Conservation (phyloP, 2,888 invertebrate species). For the Athalia circularis region DNA sequence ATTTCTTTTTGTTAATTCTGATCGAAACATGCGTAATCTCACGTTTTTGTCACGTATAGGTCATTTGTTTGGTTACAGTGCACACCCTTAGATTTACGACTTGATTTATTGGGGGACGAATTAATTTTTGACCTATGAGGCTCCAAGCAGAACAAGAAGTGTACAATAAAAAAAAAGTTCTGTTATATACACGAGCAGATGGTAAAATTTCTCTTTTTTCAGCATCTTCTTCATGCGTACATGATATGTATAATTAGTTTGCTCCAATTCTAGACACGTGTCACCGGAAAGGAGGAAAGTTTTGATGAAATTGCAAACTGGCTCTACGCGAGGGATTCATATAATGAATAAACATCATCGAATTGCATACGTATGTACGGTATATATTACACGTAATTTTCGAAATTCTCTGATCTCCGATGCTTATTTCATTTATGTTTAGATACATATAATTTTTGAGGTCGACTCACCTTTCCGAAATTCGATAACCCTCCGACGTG, state of each 20-base stretch:
- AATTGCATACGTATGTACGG: not conserved
- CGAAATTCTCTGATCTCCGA: no score
- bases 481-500: conserved; percentile 79
- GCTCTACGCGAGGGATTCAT: not conserved
- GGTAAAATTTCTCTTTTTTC: not conserved
- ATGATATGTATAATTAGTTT: conserved; percentile 20
- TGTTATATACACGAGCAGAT: not conserved
- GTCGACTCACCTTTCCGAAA: conserved; percentile 79
- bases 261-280: conserved; percentile 31
- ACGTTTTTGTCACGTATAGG: no score
- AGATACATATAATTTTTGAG: not conserved
- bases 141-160: no score
- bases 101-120: no score
- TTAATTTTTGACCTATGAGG: no score
- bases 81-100: no score
- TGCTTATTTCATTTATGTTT: no score
- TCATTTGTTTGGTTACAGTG: no score
- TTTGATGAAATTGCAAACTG: conserved; percentile 21
- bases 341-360: conserved; percentile 8
- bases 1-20: no score
- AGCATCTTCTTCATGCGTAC: not conserved
- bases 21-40: no score
- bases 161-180: not conserved
- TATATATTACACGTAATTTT: not conserved
- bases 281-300: conserved; percentile 18